Evolutionary conservation across 2,113 vertebrate species (phyloP), one percentile per base, ranked within the genome.

Genomic region (Alosa alosa): DNA sequence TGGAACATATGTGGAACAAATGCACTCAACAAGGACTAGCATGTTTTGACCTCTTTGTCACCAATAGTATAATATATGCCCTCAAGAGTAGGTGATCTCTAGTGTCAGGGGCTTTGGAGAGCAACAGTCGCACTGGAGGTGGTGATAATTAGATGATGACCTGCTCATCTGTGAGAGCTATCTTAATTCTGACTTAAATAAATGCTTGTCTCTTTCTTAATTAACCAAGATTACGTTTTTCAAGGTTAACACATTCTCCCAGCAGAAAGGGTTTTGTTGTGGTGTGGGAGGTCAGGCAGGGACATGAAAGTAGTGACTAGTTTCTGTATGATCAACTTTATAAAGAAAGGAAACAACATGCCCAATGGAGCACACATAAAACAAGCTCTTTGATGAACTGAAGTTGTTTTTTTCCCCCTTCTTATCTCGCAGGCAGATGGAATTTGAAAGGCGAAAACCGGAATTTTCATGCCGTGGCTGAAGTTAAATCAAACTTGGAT

Each of bases 341-440:
- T 88, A 82, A 88, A 88, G 86, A 90, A 86, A 85, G 84, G 52
- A 88, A 49, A 86, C 82, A 86, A n/a, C 82, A 82, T 31, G 49
- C 60, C 15, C 8, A 39, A 83, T 64, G 86, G 49, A 50, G 18
- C 49, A 85, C 52, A 86, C 57, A 87, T 85, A 84, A 90, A 90
- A 83, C 82, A 88, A 84, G 85, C 84, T 88, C 75, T 88, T 81
- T 82, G 47, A 88, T 84, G 86, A 86, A 81, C 72, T 78, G 72
- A 78, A 78, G 25, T 39, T 39, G 11, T 78, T 36, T 39, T 78
- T 39, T 78, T 78, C 11, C 9, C 64, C 13, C n/a, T 31, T 78
- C 36, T 78, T 78, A 78, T 78, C 72, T 78, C 31, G 36, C n/a
- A 36, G 25, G 72, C 10, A 39, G 72, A 39, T 13, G 13, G 72